These are phyloP conservation scores for Psococerastis gibbosa DNA, from an alignment of 2,888 invertebrate species.

Conservation along the genomic window DNA sequence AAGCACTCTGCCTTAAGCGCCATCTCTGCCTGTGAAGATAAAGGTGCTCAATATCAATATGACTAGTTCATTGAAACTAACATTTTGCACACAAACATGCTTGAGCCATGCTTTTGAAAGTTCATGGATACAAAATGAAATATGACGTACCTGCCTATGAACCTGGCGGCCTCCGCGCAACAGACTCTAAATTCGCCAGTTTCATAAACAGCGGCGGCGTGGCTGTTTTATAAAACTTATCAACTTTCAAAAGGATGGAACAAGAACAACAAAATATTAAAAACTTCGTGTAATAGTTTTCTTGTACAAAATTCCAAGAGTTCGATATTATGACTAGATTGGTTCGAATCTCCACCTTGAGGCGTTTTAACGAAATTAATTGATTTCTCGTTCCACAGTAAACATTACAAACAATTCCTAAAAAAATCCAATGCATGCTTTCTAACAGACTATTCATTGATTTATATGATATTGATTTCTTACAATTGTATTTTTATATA, in stretches of 20 bases:
- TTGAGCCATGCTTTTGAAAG: slow-evolving; percentile 11
- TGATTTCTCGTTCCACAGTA: no score
- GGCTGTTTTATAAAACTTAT: neutral
- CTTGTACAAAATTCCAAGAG: no score
- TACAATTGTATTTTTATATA: no score
- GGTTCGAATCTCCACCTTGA: no score
- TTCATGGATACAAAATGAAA: slow-evolving; percentile 7
- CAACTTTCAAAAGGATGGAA: neutral
- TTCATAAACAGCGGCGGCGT: slow-evolving; percentile 9
- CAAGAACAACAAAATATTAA: no score
- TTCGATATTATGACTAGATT: no score
- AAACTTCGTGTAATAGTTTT: no score
- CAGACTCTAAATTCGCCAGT: slow-evolving; percentile 5
- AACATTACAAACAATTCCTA: no score
- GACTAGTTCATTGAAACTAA: neutral
- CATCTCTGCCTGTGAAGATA: slow-evolving; percentile 65
- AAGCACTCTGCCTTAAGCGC: slow-evolving; percentile 90
- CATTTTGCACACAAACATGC: slow-evolving; percentile 10
- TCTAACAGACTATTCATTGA: no score
- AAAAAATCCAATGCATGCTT: no score
- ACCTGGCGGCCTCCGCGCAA: slow-evolving; percentile 8
- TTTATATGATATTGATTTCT: no score
- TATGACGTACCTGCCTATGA: slow-evolving; percentile 8
- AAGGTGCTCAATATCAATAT: slow-evolving; percentile 2
- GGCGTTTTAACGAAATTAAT: no score